A percentile compares a stretch with the other conserved stretches of the same genome.
These are phyloP conservation scores for Dromiciops gliroides DNA, from an alignment of 2,113 vertebrate genomes.

Conservation along the genomic window DNA sequence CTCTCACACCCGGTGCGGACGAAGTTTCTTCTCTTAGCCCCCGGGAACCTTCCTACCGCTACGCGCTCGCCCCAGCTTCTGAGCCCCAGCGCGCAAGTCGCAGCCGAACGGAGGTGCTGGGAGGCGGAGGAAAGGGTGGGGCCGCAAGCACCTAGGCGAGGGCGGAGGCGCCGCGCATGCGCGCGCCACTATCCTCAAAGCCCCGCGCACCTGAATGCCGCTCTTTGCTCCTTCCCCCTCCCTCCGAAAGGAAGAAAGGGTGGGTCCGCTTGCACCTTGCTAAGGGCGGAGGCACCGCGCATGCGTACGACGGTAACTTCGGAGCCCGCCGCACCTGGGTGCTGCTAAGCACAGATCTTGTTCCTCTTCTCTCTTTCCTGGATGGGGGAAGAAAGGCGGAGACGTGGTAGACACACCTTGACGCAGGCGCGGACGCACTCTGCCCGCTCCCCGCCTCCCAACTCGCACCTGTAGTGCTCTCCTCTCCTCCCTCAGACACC, in stretches of 20 bases:
- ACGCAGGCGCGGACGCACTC: not conserved
- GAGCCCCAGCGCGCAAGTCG: not conserved
- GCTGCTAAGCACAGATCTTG: too few relatives aligned
- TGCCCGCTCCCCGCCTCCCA: not conserved
- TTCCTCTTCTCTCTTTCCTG: not conserved
- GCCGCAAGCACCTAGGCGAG: not conserved
- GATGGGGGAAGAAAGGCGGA: not conserved
- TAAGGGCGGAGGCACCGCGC: not conserved
- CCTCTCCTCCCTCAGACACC: slow-evolving; percentile 12
- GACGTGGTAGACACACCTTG: not conserved
- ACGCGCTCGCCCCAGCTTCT: not conserved
- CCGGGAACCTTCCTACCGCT: not conserved
- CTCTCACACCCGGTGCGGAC: not conserved
- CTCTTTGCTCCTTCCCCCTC: not conserved
- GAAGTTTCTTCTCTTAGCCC: not conserved
- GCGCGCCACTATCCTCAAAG: not conserved
- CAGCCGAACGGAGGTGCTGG: not conserved
- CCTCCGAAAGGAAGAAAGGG: not conserved
- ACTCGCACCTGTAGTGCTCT: too few relatives aligned
- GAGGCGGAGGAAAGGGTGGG: slow-evolving; percentile 53
- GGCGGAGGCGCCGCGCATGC: not conserved
- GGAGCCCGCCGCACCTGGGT: too few relatives aligned
- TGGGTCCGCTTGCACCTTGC: slow-evolving; percentile 65
- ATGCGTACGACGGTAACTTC: not conserved
- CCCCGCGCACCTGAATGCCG: not conserved